Conservation (phyloP, 2,797 vertebrate genomes). For the Poeciliopsis gracilis region DNA sequence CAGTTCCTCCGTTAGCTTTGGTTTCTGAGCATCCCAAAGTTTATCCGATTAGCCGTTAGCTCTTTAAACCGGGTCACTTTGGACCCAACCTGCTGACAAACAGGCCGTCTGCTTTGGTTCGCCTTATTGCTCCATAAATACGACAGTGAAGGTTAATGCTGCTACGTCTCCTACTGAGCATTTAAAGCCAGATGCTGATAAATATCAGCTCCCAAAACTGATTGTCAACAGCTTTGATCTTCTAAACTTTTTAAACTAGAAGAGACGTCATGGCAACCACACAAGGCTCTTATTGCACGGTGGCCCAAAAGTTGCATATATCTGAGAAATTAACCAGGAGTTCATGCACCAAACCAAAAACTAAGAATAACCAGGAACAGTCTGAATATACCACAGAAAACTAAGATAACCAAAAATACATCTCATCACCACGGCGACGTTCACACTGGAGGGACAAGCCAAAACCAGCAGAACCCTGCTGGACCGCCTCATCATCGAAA, state of each 20-base stretch:
- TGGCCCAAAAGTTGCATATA: constrained; percentile 62
- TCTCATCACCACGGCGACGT: not conserved
- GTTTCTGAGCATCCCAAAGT: not conserved
- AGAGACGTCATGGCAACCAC: constrained; percentile 48
- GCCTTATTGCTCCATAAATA: constrained; percentile 45
- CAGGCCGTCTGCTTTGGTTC: constrained; percentile 54
- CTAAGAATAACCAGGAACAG: not conserved
- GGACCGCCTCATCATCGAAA: not conserved
- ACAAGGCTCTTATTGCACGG: constrained; percentile 55
- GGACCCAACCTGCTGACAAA: constrained; percentile 26
- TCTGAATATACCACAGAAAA: no score
- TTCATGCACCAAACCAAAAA: constrained; percentile 51
- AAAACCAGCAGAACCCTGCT: not conserved
- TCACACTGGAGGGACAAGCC: not conserved
- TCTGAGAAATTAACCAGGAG: constrained; percentile 44
- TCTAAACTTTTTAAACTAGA: constrained; percentile 10
- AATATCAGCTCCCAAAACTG: not conserved
- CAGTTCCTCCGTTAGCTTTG: not conserved
- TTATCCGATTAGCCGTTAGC: not conserved
- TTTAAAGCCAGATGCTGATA: not conserved
- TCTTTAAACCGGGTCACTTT: not conserved
- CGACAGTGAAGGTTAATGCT: not conserved
- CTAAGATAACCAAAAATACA: not conserved
- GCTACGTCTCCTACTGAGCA: not conserved
- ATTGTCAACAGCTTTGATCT: constrained; percentile 7